Evolutionary conservation across 2,797 vertebrate genomes (phyloP), one percentile per base, ranked within the genome.

Genomic region (Sebastolobus altivelis): DNA sequence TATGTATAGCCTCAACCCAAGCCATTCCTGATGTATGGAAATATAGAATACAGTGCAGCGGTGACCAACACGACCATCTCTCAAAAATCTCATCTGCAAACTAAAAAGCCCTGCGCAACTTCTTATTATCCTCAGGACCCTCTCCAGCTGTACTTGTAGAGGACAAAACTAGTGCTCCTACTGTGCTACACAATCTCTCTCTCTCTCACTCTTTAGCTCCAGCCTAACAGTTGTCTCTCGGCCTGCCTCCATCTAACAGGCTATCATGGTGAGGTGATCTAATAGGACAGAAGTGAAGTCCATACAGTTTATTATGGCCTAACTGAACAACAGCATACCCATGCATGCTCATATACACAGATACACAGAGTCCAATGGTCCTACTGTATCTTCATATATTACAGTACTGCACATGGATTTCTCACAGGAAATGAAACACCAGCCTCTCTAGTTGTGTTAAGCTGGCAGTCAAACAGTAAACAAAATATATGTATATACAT

Each of bases 201-300:
- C 29, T 63, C 58, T 49, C 29, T 75, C 71, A 86, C 60, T 81
- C 54, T 58, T 25, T 59, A 33, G 66, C 81, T 79, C 43, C 52
- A 69, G 77, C 65, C 52, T 56, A 79, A 74, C 85, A 80, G 82
- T 90, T 91, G 84, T 90, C 87, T 89, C 84, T 86, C 60, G 40
- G 80, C 77, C 82, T 84, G 73, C 73, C 81, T 88, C 73, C 52
- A 83, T 88, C 82, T 83, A 86, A 86, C 84, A 83, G 81, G 69
- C 86, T 82, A 86, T 88, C 92, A 90, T 25, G 22, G 11, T 90
- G 93, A 89, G 82, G 69, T 87, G 89, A 93, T 93, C 75, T 84
- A 87, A 93, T 83, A 82, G 83, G 92, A 93, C 92, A 93, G 77
- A 88, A 87, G 88, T 87, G 79, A 88, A 84, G 87, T 81, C 86